Evolutionary conservation across 2,113 vertebrate species (phyloP), one percentile per base, ranked within the genome.

Genomic region (Indicator indicator): DNA sequence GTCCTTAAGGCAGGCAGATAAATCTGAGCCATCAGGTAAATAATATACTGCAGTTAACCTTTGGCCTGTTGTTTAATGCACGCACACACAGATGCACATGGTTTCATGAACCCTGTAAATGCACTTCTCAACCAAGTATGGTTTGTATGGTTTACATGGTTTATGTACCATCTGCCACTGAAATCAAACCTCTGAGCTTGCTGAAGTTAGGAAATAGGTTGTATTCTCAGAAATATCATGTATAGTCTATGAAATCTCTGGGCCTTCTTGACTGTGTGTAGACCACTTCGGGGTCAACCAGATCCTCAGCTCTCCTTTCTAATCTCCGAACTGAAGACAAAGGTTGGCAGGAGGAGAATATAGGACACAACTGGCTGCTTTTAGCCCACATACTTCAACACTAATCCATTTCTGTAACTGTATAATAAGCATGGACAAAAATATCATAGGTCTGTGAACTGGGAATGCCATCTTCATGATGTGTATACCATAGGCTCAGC

Each of bases 261-360:
- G 68, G 68, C 54, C 71, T 85, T 79, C 68, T 55, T 62, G 68
- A 12, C 87, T 85, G n/a, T 8, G 46, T 55, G 70, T 27, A 93
- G 78, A 42, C 63, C 33, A 52, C 68, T 30, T 73, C 24, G 14
- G 38, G 21, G 56, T 71, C 11, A 38, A 88, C 36, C 60, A 54
- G 52, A 90, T 76, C 72, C 68, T 76, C 72, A 80, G 72, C 79
- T 89, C 82, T 88, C 92, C 75, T 86, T 89, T 67, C 56, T 85
- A 85, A 93, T 80, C 79, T 60, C 82, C 72, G 83, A n/a, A 46
- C 38, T 62, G 27, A 70, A 89, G 88, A 76, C 30, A 89, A 79
- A 85, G 44, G 38, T 52, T 95, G 89, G 40, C 62, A 89, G 75
- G 52, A 92, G 42, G 70, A 87, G 60, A 94, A 91, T 60, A 59